These are phyloP conservation scores for Lepidurus packardi DNA, from an alignment of 1,140 invertebrate genomes.

Conservation along the genomic window DNA sequence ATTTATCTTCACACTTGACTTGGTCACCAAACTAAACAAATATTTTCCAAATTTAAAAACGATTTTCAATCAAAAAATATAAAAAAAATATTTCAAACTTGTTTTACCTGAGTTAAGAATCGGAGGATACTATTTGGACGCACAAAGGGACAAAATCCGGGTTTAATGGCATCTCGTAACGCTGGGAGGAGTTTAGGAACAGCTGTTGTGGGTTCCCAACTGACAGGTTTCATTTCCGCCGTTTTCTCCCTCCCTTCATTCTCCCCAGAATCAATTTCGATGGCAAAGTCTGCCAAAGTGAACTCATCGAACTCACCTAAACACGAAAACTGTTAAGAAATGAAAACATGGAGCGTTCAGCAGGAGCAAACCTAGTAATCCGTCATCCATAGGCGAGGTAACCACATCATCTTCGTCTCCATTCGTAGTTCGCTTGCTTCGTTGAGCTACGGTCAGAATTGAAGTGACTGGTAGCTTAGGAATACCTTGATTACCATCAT, in stretches of 20 bases:
- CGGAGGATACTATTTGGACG: conserved; percentile 29
- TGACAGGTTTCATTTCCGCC: neutral
- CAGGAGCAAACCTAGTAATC: neutral
- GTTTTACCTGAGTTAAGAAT: conserved; percentile 31
- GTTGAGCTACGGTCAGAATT: neutral
- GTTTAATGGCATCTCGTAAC: conserved; percentile 36
- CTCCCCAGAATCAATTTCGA: neutral
- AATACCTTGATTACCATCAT: neutral
- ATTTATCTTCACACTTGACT: conserved; percentile 36
- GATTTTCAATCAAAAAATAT: neutral
- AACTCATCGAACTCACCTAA: neutral
- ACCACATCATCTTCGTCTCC: neutral
- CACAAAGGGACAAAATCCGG: conserved; percentile 36
- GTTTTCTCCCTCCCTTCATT: conserved; percentile 10
- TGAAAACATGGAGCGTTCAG: neutral
- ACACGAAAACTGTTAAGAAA: neutral
- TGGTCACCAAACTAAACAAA: conserved; percentile 27
- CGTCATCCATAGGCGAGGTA: neutral
- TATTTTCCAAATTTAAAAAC: neutral
- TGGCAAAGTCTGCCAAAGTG: neutral
- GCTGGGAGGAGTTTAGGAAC: conserved; percentile 24
- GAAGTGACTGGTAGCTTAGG: neutral
- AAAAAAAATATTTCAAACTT: neutral
- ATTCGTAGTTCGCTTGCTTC: neutral
- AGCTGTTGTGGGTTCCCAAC: neutral